phyloP scores from a whole-genome alignment of 1,140 invertebrate genomes.

The Nymphalis io region DNA sequence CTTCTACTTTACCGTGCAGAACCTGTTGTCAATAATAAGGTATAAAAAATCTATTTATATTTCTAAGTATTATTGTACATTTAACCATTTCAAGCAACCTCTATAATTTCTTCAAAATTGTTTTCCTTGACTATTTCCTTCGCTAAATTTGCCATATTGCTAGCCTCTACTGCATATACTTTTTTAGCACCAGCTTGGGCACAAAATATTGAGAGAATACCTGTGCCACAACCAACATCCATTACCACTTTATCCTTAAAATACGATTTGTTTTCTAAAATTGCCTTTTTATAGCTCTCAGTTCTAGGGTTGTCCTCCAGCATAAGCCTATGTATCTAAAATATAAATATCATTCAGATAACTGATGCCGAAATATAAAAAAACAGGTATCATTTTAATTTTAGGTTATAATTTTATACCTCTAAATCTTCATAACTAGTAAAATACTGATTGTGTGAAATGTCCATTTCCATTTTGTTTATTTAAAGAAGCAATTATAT shows the following conservation, averaged over 20 bases:
- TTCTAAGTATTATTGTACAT: not conserved
- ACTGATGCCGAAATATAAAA: not conserved
- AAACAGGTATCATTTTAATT: not conserved
- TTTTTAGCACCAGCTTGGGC: slow-evolving; percentile 95
- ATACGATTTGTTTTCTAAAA: slow-evolving; percentile 85
- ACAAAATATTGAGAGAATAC: slow-evolving; percentile 97
- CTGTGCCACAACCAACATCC: slow-evolving; percentile 98
- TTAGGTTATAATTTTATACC: slow-evolving; percentile 47
- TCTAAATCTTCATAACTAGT: slow-evolving; percentile 81
- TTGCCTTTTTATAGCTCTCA: slow-evolving; percentile 90
- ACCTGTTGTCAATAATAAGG: slow-evolving; percentile 56
- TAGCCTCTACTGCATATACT: slow-evolving; percentile 97
- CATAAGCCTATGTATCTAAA: slow-evolving; percentile 89
- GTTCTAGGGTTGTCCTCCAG: slow-evolving; percentile 90
- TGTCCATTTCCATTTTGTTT: slow-evolving; percentile 31
- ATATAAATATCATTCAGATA: slow-evolving; percentile 14
- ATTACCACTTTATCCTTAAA: slow-evolving; percentile 90
- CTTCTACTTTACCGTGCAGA: slow-evolving; percentile 87
- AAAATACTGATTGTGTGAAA: slow-evolving; percentile 68
- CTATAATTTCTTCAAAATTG: slow-evolving; percentile 79
- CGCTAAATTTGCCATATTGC: slow-evolving; percentile 92
- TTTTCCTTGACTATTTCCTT: slow-evolving; percentile 92
- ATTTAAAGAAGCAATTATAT: not conserved
- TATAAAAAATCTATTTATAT: too few species aligned
- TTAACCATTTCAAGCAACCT: slow-evolving; percentile 64